Percentiles rank a stretch among this genome's conserved stretches.
Evolutionary conservation across 2,113 vertebrate genomes (phyloP).

Genomic region (Balaeniceps rex): DNA sequence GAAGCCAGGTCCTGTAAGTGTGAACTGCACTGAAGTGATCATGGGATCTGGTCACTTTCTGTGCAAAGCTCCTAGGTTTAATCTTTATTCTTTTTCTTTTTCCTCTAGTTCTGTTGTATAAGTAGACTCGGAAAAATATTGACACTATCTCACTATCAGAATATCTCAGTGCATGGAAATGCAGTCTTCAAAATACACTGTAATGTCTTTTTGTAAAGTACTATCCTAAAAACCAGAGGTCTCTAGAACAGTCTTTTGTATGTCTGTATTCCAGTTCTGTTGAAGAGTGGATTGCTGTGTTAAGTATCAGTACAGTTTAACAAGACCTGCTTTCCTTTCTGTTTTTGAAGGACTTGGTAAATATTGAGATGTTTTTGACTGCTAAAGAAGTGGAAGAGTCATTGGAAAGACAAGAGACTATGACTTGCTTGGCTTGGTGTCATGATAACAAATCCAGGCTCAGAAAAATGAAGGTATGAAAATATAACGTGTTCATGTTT

Average conservation of each 20-base stretch:
- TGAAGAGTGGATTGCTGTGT: neutral
- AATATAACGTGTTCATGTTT: neutral
- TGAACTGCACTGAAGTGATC: neutral
- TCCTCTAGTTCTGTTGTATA: neutral
- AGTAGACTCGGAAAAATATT: neutral
- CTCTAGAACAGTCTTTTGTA: neutral
- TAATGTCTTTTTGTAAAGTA: neutral
- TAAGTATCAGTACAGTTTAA: neutral
- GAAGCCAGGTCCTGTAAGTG: neutral
- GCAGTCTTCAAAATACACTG: neutral
- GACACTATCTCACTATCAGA: neutral
- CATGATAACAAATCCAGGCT: slow-evolving; percentile 99
- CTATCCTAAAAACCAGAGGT: neutral
- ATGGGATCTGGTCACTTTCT: neutral
- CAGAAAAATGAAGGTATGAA: slow-evolving; percentile 95
- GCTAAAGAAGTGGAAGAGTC: slow-evolving; percentile 99
- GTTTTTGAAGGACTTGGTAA: slow-evolving; percentile 89
- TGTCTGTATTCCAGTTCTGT: neutral
- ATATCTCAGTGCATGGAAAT: neutral
- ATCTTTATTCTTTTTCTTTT: neutral
- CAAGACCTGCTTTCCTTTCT: neutral
- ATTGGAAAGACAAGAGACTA: slow-evolving; percentile 94
- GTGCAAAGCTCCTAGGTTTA: neutral
- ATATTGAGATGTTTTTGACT: slow-evolving; percentile 99
- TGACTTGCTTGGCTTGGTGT: slow-evolving; percentile 98